Evolutionary conservation across 1,140 invertebrate genomes (phyloP).

Genomic region (Drosophila tani): DNA sequence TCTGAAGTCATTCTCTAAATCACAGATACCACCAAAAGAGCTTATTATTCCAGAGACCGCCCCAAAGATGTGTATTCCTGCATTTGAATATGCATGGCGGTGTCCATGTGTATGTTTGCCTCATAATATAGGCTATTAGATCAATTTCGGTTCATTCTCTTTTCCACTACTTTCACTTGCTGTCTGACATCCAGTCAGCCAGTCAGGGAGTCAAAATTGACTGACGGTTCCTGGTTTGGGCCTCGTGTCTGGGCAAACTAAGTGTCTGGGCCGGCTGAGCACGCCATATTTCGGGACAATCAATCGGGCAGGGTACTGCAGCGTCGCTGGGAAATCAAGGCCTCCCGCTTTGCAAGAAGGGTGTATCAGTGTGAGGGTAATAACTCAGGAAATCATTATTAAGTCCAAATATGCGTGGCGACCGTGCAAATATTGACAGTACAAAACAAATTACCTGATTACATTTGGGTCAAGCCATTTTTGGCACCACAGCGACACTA

Average conservation of each 20-base stretch:
- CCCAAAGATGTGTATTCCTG: constrained; percentile 3
- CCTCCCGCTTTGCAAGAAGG: constrained; percentile 2
- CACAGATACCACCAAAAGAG: neutral
- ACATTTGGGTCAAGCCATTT: constrained; percentile 77
- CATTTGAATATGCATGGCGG: constrained; percentile 2
- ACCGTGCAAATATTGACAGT: constrained; percentile 67
- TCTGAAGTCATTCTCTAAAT: neutral
- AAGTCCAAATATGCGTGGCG: constrained; percentile 69
- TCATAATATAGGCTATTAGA: constrained; percentile 74
- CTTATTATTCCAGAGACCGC: neutral
- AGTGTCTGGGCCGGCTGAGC: constrained; percentile 30
- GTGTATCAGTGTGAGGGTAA: constrained; percentile 23
- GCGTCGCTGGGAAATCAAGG: constrained; percentile 40
- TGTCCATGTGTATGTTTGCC: constrained; percentile 27
- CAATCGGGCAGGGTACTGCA: constrained; percentile 13
- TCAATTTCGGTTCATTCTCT: constrained; percentile 75
- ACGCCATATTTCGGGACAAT: constrained; percentile 64
- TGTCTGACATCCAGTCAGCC: constrained; percentile 35
- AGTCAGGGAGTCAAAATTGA: constrained; percentile 21
- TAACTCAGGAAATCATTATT: constrained; percentile 72
- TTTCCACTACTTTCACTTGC: constrained; percentile 71
- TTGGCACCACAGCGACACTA: constrained; percentile 56
- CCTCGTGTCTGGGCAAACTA: constrained; percentile 21
- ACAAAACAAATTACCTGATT: constrained; percentile 76
- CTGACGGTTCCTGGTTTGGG: constrained; percentile 26